Percentiles rank a stretch among this genome's conserved stretches.
These are phyloP conservation scores for Canis aureus DNA, from an alignment of 2,113 vertebrate genomes.

Conservation along the genomic window DNA sequence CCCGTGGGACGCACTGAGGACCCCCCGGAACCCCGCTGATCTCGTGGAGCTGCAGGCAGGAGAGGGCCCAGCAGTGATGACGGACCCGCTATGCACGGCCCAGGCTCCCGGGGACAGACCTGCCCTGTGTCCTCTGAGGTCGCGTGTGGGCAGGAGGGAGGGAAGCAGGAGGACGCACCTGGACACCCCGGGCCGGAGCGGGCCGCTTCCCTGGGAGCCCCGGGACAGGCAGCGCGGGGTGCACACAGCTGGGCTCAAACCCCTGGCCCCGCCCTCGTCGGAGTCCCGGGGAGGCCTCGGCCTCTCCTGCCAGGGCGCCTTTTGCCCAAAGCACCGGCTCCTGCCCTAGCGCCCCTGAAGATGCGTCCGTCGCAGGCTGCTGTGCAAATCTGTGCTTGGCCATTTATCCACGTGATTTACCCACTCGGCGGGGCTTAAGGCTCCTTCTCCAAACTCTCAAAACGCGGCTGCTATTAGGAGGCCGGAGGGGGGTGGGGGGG, in stretches of 20 bases:
- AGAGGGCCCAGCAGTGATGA: background rate
- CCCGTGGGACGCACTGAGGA: background rate
- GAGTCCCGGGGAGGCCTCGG: no score
- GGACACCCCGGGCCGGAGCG: background rate
- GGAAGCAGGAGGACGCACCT: fast-evolving
- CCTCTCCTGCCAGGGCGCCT: constrained; percentile 37
- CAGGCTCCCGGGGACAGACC: background rate
- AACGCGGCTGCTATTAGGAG: constrained; percentile 72
- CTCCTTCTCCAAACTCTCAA: constrained; percentile 81
- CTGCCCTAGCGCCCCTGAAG: constrained; percentile 81
- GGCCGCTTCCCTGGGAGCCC: background rate
- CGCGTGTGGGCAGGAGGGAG: fast-evolving
- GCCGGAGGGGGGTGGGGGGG: constrained; percentile 19
- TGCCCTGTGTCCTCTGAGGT: fast-evolving
- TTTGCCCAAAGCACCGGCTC: constrained; percentile 81
- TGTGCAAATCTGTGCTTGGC: constrained; percentile 83
- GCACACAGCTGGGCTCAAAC: no score
- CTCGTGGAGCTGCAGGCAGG: background rate
- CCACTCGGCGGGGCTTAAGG: constrained; percentile 83
- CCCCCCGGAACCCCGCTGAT: background rate
- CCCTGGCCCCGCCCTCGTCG: no score
- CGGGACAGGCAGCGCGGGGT: fast-evolving
- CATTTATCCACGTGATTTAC: constrained; percentile 80
- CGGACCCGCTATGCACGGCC: fast-evolving
- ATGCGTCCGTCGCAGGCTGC: constrained; percentile 82